A percentile compares a stretch with the other conserved stretches of the same genome.
Conservation (phyloP, 2,797 vertebrate genomes). For the Coregonus suidteri region DNA sequence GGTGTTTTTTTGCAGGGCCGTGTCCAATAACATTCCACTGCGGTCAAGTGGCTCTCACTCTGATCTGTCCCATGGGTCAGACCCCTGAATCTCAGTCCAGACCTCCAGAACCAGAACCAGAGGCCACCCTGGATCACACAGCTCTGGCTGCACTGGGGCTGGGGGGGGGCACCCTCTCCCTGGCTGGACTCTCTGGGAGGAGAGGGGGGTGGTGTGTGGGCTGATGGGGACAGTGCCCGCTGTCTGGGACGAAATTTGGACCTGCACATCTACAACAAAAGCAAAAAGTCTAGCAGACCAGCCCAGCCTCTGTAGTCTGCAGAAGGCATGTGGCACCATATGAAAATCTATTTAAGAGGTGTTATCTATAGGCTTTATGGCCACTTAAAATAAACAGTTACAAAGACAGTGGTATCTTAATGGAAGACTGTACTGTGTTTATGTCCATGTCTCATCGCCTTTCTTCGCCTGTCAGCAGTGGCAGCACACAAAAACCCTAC, state of each 20-base stretch:
- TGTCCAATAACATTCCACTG: constrained; percentile 65
- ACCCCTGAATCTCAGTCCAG: constrained; percentile 33
- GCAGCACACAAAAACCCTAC: background rate
- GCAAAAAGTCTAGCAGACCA: constrained; percentile 27
- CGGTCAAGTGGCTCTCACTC: constrained; percentile 68
- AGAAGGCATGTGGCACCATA: constrained; percentile 31
- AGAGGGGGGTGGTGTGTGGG: constrained; percentile 19
- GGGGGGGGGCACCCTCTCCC: constrained; percentile 31
- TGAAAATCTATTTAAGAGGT: constrained; percentile 30
- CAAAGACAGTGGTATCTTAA: constrained; percentile 20
- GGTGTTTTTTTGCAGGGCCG: constrained; percentile 44
- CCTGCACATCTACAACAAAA: constrained; percentile 44
- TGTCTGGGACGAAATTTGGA: constrained; percentile 61
- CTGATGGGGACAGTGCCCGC: constrained; percentile 46
- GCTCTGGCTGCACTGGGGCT: constrained; percentile 26
- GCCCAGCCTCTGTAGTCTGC: constrained; percentile 20
- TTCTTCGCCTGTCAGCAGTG: constrained; percentile 8
- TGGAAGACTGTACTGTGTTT: constrained; percentile 29
- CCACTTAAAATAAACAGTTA: constrained; percentile 27
- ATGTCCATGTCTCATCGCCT: constrained; percentile 23
- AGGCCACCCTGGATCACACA: constrained; percentile 38
- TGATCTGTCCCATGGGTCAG: constrained; percentile 48
- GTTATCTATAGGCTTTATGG: constrained; percentile 41
- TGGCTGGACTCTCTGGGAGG: constrained; percentile 12
- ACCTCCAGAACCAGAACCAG: constrained; percentile 34